These are phyloP conservation scores for Rhogogaster chlorosoma DNA, from an alignment of 2,888 invertebrate genomes.

Conservation along the genomic window DNA sequence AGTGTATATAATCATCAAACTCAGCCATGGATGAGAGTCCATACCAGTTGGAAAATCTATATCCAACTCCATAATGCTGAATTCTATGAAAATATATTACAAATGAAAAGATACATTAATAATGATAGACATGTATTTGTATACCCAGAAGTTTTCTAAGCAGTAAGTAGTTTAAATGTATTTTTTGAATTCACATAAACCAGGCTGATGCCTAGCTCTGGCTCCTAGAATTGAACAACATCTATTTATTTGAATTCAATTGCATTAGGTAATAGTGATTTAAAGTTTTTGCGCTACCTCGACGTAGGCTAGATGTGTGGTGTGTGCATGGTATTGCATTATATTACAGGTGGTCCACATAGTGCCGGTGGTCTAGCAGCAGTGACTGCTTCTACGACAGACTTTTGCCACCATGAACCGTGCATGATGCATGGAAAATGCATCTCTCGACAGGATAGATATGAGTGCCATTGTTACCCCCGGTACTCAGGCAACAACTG, in stretches of 20 bases:
- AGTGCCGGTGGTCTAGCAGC: conserved; percentile 62
- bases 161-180: not conserved
- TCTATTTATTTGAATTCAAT: conserved; percentile 10
- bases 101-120: not conserved
- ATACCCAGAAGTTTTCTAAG: not conserved
- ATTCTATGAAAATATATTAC: not conserved
- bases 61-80: not conserved
- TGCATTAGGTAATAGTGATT: conserved; percentile 10
- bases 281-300: conserved; percentile 13
- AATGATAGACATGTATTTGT: not conserved
- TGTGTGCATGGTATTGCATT: conserved; percentile 54
- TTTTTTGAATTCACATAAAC: not conserved
- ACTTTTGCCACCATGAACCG: conserved; percentile 89
- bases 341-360: conserved; percentile 71
- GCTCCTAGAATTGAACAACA: not conserved
- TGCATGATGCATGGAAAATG: conserved; percentile 92
- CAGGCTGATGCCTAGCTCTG: not conserved
- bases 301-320: conserved; percentile 51
- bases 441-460: conserved; percentile 87
- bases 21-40: not conserved
- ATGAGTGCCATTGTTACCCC: conserved; percentile 91
- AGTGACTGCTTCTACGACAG: conserved; percentile 76
- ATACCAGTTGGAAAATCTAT: not conserved
- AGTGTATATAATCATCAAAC: not conserved
- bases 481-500: conserved; percentile 94